Conservation (phyloP, 2,888 invertebrate species). For the Allacma fusca region DNA sequence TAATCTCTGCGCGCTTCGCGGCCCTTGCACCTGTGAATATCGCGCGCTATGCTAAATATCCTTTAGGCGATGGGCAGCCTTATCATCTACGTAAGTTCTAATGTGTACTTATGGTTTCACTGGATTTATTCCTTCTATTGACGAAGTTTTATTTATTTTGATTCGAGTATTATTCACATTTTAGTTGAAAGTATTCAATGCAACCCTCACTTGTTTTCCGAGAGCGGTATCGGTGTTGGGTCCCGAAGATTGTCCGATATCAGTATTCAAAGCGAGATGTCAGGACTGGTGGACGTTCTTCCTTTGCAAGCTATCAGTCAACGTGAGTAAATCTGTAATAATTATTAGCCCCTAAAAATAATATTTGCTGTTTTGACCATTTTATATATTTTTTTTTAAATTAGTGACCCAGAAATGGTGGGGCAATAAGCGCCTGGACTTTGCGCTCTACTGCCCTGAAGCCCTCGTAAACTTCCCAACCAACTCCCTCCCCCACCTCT, state of each 20-base stretch:
- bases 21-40: slow-evolving; percentile 91
- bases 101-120: too few species aligned
- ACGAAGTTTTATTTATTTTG: too few species aligned
- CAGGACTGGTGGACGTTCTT: slow-evolving; percentile 86
- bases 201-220: slow-evolving; percentile 83
- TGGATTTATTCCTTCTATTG: too few species aligned
- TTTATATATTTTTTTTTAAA: slow-evolving; percentile 71
- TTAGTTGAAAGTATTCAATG: slow-evolving; percentile 92
- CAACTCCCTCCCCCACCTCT: slow-evolving; percentile 94
- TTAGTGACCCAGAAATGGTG: slow-evolving; percentile 96
- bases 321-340: too few species aligned
- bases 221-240: slow-evolving; percentile 66
- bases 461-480: slow-evolving; percentile 95
- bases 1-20: slow-evolving; percentile 88
- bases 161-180: too few species aligned
- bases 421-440: slow-evolving; percentile 96
- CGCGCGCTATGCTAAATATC: slow-evolving; percentile 96
- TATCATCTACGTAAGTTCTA: slow-evolving; percentile 86
- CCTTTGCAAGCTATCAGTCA: slow-evolving; percentile 87
- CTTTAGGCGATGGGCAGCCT: slow-evolving; percentile 96
- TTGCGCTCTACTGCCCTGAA: slow-evolving; percentile 97
- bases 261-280: slow-evolving; percentile 91
- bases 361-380: too few species aligned
- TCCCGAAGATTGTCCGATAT: slow-evolving; percentile 86
- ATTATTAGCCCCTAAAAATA: too few species aligned